phyloP scores from a whole-genome alignment of 2,797 vertebrate genomes.

The Helostoma temminkii region DNA sequence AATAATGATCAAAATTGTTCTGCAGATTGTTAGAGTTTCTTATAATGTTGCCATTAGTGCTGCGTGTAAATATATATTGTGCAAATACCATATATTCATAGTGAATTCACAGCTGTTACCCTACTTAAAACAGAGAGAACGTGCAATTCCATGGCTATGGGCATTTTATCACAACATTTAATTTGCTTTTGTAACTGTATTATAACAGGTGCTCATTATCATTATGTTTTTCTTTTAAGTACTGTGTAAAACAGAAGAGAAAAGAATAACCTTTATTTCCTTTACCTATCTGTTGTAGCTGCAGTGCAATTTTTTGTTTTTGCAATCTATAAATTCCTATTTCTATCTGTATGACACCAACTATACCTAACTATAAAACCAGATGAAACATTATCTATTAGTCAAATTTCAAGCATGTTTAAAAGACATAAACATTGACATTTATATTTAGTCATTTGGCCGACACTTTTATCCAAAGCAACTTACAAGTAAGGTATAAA shows the following conservation, averaged over 20 bases:
- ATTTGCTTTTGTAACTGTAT: slow-evolving; percentile 9
- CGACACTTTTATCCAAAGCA: too few relatives aligned
- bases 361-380: too few relatives aligned
- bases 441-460: too few relatives aligned
- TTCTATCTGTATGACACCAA: too few relatives aligned
- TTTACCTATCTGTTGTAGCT: neutral
- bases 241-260: neutral
- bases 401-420: too few relatives aligned
- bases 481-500: too few relatives aligned
- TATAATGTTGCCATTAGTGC: neutral
- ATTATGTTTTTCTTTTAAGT: slow-evolving; percentile 16
- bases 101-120: neutral
- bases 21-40: neutral
- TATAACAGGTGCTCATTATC: slow-evolving; percentile 20
- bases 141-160: neutral
- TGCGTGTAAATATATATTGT: neutral
- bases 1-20: slow-evolving; percentile 9
- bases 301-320: too few relatives aligned
- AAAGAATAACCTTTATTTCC: slow-evolving; percentile 8
- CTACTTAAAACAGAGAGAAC: slow-evolving; percentile 3
- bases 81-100: neutral
- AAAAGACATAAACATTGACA: too few relatives aligned
- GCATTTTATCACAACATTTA: slow-evolving; percentile 6
- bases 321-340: too few relatives aligned
- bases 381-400: too few relatives aligned